Conservation (phyloP, 2,888 invertebrate species). For the Zelleria hepariella region DNA sequence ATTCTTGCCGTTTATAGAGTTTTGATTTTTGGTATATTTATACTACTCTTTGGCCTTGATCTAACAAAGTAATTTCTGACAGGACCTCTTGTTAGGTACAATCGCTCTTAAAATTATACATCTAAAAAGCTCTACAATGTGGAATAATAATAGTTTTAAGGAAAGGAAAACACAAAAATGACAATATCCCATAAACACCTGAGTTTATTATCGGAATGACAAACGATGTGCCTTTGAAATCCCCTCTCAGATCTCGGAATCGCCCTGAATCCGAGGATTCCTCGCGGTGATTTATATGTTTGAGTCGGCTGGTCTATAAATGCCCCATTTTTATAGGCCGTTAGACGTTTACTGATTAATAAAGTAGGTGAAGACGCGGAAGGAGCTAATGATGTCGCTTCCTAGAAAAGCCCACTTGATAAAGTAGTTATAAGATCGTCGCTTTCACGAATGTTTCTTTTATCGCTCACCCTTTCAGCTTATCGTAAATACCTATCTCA, state of each 20-base stretch:
- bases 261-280: conserved; percentile 40
- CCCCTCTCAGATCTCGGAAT: conserved; percentile 58
- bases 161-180: conserved; percentile 25
- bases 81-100: too few species aligned
- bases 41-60: too few species aligned
- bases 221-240: conserved; percentile 62
- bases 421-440: background rate
- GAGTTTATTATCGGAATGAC: conserved; percentile 56
- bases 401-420: conserved; percentile 33
- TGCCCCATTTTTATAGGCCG: conserved; percentile 59
- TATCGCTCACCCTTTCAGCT: background rate
- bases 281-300: conserved; percentile 56
- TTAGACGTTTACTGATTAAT: conserved; percentile 67
- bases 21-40: too few species aligned
- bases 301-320: conserved; percentile 63
- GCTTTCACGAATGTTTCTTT: background rate
- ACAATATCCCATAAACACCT: conserved; percentile 57
- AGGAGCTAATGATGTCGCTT: conserved; percentile 49
- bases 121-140: too few species aligned
- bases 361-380: conserved; percentile 63
- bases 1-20: too few species aligned
- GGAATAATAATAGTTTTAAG: too few species aligned
- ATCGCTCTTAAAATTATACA: too few species aligned
- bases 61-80: too few species aligned
- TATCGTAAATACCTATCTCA: background rate